Conservation (phyloP, 1,140 invertebrate species). For the Laupala kohalensis region DNA sequence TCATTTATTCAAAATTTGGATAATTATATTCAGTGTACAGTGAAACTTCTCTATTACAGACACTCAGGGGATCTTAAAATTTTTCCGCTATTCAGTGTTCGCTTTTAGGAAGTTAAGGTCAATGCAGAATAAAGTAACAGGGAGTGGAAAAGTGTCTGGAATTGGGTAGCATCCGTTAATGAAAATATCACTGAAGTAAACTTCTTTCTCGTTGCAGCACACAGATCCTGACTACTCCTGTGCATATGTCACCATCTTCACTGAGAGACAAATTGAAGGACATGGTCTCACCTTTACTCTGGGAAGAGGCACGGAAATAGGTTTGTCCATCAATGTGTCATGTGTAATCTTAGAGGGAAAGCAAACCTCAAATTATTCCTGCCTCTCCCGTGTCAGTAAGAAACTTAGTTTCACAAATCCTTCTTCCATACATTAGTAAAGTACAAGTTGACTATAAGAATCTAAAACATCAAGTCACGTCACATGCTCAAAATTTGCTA, state of each 20-base stretch:
- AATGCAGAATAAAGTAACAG: too few relatives aligned
- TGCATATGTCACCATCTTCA: slow-evolving; percentile 66
- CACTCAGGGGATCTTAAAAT: background rate
- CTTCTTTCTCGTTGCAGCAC: slow-evolving; percentile 42
- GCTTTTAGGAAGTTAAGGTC: too few relatives aligned
- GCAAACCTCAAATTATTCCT: too few relatives aligned
- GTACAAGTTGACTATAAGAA: too few relatives aligned
- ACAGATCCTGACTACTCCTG: slow-evolving; percentile 82
- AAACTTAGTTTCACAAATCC: background rate
- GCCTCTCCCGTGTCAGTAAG: background rate
- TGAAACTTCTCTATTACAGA: background rate
- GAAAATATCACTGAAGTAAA: background rate
- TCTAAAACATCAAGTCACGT: too few relatives aligned
- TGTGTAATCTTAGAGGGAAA: too few relatives aligned
- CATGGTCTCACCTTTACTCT: slow-evolving; percentile 76
- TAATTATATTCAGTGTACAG: background rate
- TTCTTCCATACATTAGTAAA: too few relatives aligned
- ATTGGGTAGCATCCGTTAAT: background rate
- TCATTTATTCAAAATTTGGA: slow-evolving; percentile 4
- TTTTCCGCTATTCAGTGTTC: background rate
- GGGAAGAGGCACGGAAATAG: slow-evolving; percentile 72
- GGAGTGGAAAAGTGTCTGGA: background rate
- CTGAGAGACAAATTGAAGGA: slow-evolving; percentile 47
- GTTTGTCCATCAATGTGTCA: slow-evolving; percentile 33
- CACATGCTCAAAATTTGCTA: too few relatives aligned